A percentile compares a stretch with the other conserved stretches of the same genome.
Conservation (phyloP, 2,113 vertebrate species). For the Odontophorus gujanensis region DNA sequence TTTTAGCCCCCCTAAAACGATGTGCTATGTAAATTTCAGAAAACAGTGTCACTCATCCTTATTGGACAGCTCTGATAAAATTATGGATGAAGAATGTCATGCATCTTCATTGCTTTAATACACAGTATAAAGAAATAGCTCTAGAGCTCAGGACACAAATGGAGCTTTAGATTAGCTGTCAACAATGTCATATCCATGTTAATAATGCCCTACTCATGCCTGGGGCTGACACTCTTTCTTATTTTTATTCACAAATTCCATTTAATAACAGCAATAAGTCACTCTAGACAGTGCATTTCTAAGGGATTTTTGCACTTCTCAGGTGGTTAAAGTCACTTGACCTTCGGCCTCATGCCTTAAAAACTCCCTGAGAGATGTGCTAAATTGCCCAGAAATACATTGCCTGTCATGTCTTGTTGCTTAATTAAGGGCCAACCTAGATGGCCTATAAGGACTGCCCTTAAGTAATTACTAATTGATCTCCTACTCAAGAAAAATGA, state of each 20-base stretch:
- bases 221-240: constrained; percentile 68
- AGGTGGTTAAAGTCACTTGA: constrained; percentile 82
- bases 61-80: neutral
- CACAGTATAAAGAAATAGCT: constrained; percentile 12
- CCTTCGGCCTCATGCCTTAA: constrained; percentile 75
- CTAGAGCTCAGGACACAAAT: constrained; percentile 43
- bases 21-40: neutral
- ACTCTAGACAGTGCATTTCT: constrained; percentile 74
- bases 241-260: constrained; percentile 71
- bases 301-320: constrained; percentile 78
- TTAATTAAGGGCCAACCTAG: constrained; percentile 79
- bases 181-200: constrained; percentile 67
- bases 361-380: constrained; percentile 78
- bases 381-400: constrained; percentile 82
- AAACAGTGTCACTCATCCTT: neutral
- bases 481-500: constrained; percentile 68
- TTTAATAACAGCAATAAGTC: constrained; percentile 72
- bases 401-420: constrained; percentile 80
- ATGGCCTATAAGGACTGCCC: constrained; percentile 70
- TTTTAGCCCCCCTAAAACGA: neutral
- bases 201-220: constrained; percentile 59
- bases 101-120: neutral
- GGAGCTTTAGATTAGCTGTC: constrained; percentile 69
- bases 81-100: neutral
- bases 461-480: constrained; percentile 77